Percentiles rank a stretch among this genome's conserved stretches.
These are phyloP conservation scores for Callyntrura sp. DNA, from an alignment of 2,888 invertebrate genomes.

Conservation along the genomic window DNA sequence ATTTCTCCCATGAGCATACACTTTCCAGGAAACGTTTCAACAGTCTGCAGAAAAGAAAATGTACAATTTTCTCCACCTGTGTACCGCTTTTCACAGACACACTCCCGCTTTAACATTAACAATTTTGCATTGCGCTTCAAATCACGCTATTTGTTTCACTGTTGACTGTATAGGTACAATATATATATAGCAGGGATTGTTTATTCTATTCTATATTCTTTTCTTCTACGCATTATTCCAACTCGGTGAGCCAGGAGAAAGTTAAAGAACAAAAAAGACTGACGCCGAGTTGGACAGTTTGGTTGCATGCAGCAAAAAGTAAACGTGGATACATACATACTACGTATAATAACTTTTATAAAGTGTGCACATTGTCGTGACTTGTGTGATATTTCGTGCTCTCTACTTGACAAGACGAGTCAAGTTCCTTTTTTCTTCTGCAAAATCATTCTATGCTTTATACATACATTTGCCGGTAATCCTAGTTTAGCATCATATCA, in stretches of 20 bases:
- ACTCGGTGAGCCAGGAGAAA: conserved; percentile 28
- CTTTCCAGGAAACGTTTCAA: background rate
- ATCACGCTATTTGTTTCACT: conserved; percentile 17
- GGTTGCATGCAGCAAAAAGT: background rate
- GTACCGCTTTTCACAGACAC: background rate
- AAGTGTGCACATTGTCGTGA: background rate
- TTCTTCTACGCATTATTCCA: conserved; percentile 35
- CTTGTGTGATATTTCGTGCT: conserved; percentile 43
- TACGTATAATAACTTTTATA: too few species aligned
- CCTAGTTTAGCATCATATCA: conserved; percentile 22
- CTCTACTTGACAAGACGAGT: conserved; percentile 12
- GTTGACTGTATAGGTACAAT: too few species aligned
- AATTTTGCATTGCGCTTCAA: conserved; percentile 6
- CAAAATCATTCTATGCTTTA: conserved; percentile 12
- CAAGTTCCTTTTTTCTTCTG: conserved; percentile 30
- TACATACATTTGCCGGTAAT: background rate
- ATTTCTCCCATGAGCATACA: background rate
- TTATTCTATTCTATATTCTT: conserved; percentile 22
- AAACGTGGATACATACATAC: background rate
- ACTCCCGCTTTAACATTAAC: conserved; percentile 4
- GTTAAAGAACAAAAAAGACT: conserved; percentile 15
- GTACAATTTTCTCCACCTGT: conserved; percentile 44
- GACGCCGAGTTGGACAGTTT: background rate
- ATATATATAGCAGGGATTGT: too few species aligned
- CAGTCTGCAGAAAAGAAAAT: too few species aligned